Evolutionary conservation across 2,113 vertebrate species (phyloP), one percentile per base, ranked within the genome.

Genomic region (Phoenicopterus ruber): DNA sequence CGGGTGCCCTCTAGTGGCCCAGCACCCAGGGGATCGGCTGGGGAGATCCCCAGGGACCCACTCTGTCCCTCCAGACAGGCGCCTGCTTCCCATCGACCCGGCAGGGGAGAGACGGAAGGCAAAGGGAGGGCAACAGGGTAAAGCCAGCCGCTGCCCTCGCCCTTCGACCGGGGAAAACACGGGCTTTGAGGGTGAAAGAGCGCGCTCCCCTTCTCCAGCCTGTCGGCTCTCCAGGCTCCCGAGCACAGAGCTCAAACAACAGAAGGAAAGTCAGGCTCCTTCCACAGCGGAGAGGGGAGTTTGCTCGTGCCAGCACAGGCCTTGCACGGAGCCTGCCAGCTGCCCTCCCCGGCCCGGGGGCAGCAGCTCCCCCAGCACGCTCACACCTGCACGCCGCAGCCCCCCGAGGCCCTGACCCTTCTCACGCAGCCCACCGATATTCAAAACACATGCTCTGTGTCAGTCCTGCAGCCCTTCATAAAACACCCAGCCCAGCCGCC

Each of bases 401-500:
- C 34, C 22, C 63, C 38, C 4, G 2, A 8, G 10, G 49, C 29
- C 61, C 49, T 0, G 3, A 28, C 25, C 32, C 40, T 36, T 17
- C 62, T 44, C 36, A 15, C 16, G 2, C 38, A 25, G 20, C 3
- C 62, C 32, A 4, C 49, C 2, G 7, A 31, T 8, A 16, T 11
- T 7, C 44, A 15, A 29, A 67, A 10, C 71, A 14, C 49, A 28
- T 1, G 6, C 22, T 52, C 58, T 12, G 36, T n/a, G 40, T 59
- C 4, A 10, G 13, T 10, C 44, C 29, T 2, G 11, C 47, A 19
- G 9, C 20, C 16, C 2, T 31, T 19, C 8, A 7, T 2, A 5
- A 36, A n/a, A 12, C 1, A 20, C 34, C 2, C 2, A 9, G 4
- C 6, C 1, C 11, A 11, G 29, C 21, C 20, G 1, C 3, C 54